Conservation (phyloP, 2,888 invertebrate genomes). For the Heliconius cydno region DNA sequence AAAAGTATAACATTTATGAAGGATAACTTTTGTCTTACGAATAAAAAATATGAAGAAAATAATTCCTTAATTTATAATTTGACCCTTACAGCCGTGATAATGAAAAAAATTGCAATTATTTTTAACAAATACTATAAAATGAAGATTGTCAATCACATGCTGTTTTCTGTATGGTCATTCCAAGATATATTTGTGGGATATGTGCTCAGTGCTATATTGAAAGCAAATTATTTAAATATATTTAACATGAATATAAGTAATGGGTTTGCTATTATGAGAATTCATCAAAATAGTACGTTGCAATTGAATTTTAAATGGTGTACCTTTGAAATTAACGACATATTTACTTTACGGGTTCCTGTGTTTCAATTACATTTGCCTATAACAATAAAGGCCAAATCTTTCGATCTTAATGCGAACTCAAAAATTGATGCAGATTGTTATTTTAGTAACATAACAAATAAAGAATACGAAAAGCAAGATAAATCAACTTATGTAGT, state of each 20-base stretch:
- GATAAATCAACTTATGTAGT: background rate
- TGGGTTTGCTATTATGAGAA: background rate
- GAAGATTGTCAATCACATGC: conserved; percentile 3
- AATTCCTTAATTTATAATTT: background rate
- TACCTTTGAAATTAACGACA: conserved; percentile 1
- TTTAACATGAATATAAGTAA: background rate
- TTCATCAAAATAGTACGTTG: background rate
- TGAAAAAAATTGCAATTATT: background rate
- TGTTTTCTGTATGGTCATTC: conserved; percentile 12
- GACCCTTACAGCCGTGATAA: background rate
- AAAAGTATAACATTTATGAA: background rate
- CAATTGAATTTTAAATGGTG: background rate
- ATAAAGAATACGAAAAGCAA: background rate
- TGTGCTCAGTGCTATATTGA: conserved; percentile 4
- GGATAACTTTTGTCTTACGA: background rate
- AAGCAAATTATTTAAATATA: conserved; percentile 1
- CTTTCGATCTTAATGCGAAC: background rate
- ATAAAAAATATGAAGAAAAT: background rate
- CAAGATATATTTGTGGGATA: conserved; percentile 2
- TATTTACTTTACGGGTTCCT: background rate
- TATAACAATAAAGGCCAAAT: background rate
- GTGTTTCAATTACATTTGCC: background rate
- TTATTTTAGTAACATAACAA: background rate
- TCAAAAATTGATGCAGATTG: background rate
- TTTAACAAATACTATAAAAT: background rate